Base-by-base conservation (phyloP, 2,113 vertebrate species). In the Pelusios castaneus region DNA sequence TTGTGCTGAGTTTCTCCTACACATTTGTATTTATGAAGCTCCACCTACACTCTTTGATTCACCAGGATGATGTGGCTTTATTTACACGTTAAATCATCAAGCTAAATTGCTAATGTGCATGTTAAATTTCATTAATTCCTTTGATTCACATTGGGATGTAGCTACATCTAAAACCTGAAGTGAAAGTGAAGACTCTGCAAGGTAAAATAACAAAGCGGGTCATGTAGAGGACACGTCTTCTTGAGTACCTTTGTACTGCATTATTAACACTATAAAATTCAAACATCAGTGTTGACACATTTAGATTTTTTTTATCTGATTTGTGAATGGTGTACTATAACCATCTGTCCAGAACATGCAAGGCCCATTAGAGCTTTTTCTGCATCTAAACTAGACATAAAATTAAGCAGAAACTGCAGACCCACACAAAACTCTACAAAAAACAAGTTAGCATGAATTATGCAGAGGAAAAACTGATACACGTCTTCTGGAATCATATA, bases 1-100 rank as follows among this genome's bases (percentile, higher is more conserved):
- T 79, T 43, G n/a, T 1, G 16, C 47, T 95, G 89, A 55, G 41
- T 82, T 91, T 88, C 91, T 96, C 90, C 91, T 88, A 87, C 92
- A 90, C 49, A 34, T 27, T 86, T 49, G 52, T 63, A 45, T 58
- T 63, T 85, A 78, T 29, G 60, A 60, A 93, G 52, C 88, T 95
- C 91, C 77, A 89, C 89, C 94, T 85, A 92, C 86, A 52, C 0
- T 1, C 22, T 90, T 93, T 89, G 87, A 96, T 94, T 94, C 89
- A 95, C 73, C 70, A 13, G 52, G 80, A 85, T 84, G 91, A 96
- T 63, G 80, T 49, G 49, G 80, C 82, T 78, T 77, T 17, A 67
- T 91, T 93, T 92, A 81, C 84, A 77, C 31, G 34, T 54, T 80
- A 38, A 27, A 31, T 54, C 54, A 80, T 22, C 19, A 80, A 19